Conservation (phyloP, 2,888 invertebrate genomes). For the Drymonia ruficornis region DNA sequence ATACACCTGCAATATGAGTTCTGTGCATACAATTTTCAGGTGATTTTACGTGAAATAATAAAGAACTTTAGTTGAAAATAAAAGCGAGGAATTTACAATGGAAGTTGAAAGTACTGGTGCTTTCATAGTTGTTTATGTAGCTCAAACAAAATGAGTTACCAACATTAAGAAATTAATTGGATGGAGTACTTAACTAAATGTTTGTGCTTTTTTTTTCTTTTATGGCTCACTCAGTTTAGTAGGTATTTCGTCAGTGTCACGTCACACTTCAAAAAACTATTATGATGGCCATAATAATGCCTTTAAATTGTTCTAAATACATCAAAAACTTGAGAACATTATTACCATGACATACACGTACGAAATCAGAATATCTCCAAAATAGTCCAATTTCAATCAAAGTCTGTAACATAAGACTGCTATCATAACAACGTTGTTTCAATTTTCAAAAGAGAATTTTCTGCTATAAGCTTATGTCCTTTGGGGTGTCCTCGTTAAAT, state of each 20-base stretch:
- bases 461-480: constrained; percentile 24
- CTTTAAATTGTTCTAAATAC: too few relatives aligned
- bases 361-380: too few relatives aligned
- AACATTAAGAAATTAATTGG: too few relatives aligned
- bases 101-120: not conserved
- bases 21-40: constrained; percentile 13
- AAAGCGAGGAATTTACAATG: constrained; percentile 7
- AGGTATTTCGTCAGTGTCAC: too few relatives aligned
- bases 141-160: not conserved
- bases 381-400: not conserved
- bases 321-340: too few relatives aligned
- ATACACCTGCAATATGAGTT: constrained; percentile 7
- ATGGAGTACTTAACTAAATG: too few relatives aligned
- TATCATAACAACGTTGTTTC: constrained; percentile 7
- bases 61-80: constrained; percentile 14
- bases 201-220: too few relatives aligned
- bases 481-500: constrained; percentile 25
- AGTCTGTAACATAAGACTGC: not conserved
- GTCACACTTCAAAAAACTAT: too few relatives aligned
- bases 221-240: too few relatives aligned
- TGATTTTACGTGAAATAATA: constrained; percentile 14
- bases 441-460: constrained; percentile 31
- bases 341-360: too few relatives aligned
- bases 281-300: too few relatives aligned
- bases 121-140: not conserved